These are phyloP conservation scores for Candidula unifasciata DNA, from an alignment of 2,888 invertebrate genomes.

Conservation along the genomic window DNA sequence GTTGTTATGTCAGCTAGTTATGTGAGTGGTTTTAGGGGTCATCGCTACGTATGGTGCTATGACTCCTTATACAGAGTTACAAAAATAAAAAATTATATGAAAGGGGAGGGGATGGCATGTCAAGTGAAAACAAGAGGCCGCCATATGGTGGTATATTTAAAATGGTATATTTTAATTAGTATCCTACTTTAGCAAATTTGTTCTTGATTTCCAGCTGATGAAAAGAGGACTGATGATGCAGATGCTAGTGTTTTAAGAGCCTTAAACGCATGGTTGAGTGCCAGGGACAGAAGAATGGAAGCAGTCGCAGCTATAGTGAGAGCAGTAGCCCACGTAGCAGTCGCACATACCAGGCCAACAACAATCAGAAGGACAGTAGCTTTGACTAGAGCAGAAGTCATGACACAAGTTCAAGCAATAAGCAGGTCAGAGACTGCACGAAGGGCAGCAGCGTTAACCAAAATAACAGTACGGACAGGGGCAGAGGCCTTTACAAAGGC, in stretches of 20 bases:
- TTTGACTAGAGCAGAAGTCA: background rate
- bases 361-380: background rate
- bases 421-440: background rate
- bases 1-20: too few species aligned
- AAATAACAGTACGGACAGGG: background rate
- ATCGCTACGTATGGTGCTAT: too few species aligned
- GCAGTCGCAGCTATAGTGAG: background rate
- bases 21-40: too few species aligned
- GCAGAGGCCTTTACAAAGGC: background rate
- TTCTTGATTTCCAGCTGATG: conserved; percentile 57
- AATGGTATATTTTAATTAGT: background rate
- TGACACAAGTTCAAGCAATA: background rate
- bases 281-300: background rate
- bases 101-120: too few species aligned
- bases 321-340: background rate
- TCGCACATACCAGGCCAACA: background rate
- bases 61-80: too few species aligned
- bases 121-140: too few species aligned
- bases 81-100: too few species aligned
- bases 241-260: conserved; percentile 47
- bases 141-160: too few species aligned
- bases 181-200: background rate
- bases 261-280: background rate
- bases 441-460: too few species aligned
- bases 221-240: conserved; percentile 59